These are phyloP conservation scores for Notodonta ziczac DNA, from an alignment of 2,888 invertebrate species.

Conservation along the genomic window DNA sequence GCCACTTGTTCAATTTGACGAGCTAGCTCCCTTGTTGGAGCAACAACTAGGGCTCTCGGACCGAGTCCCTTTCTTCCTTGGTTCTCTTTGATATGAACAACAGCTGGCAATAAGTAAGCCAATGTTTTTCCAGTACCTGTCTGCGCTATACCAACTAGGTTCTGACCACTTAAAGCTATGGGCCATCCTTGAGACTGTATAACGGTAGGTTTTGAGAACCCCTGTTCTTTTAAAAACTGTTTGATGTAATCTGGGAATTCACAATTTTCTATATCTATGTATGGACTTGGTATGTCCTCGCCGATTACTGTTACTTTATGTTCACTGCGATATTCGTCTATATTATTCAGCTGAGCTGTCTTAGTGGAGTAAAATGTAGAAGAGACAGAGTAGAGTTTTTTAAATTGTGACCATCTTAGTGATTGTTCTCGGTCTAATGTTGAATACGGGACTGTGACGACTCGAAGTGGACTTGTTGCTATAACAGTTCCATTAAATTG, in stretches of 20 bases:
- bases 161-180: slow-evolving; percentile 90
- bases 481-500: slow-evolving; percentile 34
- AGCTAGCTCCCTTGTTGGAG: slow-evolving; percentile 91
- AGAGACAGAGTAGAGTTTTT: slow-evolving; percentile 10
- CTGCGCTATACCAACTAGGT: slow-evolving; percentile 94
- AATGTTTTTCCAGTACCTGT: slow-evolving; percentile 92
- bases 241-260: slow-evolving; percentile 90
- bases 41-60: slow-evolving; percentile 91
- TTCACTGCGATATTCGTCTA: slow-evolving; percentile 86
- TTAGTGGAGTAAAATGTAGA: slow-evolving; percentile 60
- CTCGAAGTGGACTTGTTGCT: slow-evolving; percentile 35
- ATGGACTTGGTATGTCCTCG: slow-evolving; percentile 88
- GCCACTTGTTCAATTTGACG: slow-evolving; percentile 93
- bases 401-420: slow-evolving; percentile 28
- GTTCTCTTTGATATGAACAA: slow-evolving; percentile 93
- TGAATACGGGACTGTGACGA: slow-evolving; percentile 37
- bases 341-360: slow-evolving; percentile 69
- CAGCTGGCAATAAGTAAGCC: slow-evolving; percentile 91
- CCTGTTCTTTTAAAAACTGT: slow-evolving; percentile 85
- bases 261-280: slow-evolving; percentile 89
- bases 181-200: slow-evolving; percentile 95
- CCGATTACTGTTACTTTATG: slow-evolving; percentile 91
- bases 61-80: slow-evolving; percentile 89
- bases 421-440: slow-evolving; percentile 34
- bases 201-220: slow-evolving; percentile 89